These are phyloP conservation scores for Tetraodon nigroviridis DNA, from an alignment of 2,113 vertebrate species.

Conservation along the genomic window DNA sequence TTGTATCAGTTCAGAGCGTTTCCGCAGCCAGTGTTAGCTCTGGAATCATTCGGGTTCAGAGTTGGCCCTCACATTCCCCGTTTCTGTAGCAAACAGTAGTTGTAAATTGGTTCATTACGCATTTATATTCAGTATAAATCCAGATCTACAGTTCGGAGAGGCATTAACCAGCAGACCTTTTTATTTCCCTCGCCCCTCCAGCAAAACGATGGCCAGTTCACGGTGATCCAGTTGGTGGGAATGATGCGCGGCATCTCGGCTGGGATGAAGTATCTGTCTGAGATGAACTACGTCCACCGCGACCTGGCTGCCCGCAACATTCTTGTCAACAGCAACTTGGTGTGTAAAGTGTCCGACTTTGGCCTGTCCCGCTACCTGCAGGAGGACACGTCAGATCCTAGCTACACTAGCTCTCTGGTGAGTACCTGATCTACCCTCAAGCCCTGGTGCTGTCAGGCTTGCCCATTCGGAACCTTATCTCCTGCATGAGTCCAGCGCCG, in stretches of 20 bases:
- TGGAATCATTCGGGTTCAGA: no score
- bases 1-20: no score
- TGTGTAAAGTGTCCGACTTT: slow-evolving; percentile 97
- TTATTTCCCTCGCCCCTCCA: slow-evolving; percentile 51
- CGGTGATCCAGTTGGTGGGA: slow-evolving; percentile 96
- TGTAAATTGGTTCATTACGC: no score
- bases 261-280: slow-evolving; percentile 96
- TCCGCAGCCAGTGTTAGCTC: neutral
- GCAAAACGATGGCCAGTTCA: slow-evolving; percentile 99
- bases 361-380: slow-evolving; percentile 96
- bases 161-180: neutral
- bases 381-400: slow-evolving; percentile 94
- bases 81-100: no score
- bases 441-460: neutral
- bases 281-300: slow-evolving; percentile 97
- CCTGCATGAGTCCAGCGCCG: neutral
- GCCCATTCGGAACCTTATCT: slow-evolving; percentile 10
- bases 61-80: no score
- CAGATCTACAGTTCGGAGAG: no score
- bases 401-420: slow-evolving; percentile 97
- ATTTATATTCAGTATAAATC: no score
- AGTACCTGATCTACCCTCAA: slow-evolving; percentile 25
- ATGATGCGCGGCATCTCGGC: slow-evolving; percentile 96
- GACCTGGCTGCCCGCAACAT: slow-evolving; percentile 97
- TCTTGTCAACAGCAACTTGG: slow-evolving; percentile 96